Percentiles rank a stretch among this genome's conserved stretches.
Evolutionary conservation across 2,888 invertebrate genomes (phyloP).

Genomic region (Eretmocerus hayati): DNA sequence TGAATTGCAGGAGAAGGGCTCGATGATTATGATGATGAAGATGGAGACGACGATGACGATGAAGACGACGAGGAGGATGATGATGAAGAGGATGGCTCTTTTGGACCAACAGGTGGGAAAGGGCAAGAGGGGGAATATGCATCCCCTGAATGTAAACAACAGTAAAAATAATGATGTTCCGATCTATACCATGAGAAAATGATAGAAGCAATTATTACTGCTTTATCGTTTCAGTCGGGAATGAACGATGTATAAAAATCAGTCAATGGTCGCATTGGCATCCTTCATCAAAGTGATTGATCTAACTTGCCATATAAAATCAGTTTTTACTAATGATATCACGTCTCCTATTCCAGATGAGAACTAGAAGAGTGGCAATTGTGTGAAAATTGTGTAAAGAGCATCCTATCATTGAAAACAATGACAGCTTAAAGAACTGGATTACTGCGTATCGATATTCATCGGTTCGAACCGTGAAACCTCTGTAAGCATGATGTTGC

Average conservation of each 20-base stretch:
- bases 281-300: constrained; percentile 24
- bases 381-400: constrained; percentile 18
- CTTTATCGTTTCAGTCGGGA: too few species aligned
- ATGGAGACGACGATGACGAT: constrained; percentile 40
- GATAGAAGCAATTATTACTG: constrained; percentile 17
- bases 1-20: constrained; percentile 71
- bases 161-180: constrained; percentile 50
- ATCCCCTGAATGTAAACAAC: constrained; percentile 63
- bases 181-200: neutral
- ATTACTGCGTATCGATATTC: constrained; percentile 13
- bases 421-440: constrained; percentile 12
- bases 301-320: constrained; percentile 8
- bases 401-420: constrained; percentile 11
- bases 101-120: constrained; percentile 48
- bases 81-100: constrained; percentile 56
- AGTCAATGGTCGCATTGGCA: constrained; percentile 33
- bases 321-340: constrained; percentile 33
- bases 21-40: constrained; percentile 64
- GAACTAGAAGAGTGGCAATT: constrained; percentile 31
- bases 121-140: constrained; percentile 44
- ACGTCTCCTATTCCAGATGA: constrained; percentile 43
- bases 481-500: constrained; percentile 7
- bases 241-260: constrained; percentile 23
- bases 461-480: constrained; percentile 9
- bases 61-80: constrained; percentile 39